Evolutionary conservation across 2,888 invertebrate genomes (phyloP).

Genomic region (Drosophila macrospina): DNA sequence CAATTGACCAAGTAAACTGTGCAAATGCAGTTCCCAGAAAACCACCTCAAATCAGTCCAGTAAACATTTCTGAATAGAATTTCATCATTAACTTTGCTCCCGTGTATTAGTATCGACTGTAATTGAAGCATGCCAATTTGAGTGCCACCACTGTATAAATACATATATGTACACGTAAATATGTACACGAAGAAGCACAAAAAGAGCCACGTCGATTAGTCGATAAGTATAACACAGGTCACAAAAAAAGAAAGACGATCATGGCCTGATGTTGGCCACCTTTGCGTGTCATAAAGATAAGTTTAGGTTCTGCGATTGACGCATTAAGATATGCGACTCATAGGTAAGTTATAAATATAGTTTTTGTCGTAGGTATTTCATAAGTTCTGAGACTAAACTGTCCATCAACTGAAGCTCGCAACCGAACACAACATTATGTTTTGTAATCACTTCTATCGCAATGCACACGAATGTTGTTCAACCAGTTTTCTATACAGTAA

Average conservation of each 20-base stretch:
- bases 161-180: background rate
- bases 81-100: background rate
- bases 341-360: slow-evolving; percentile 6
- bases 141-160: background rate
- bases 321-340: slow-evolving; percentile 10
- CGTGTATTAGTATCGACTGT: too few relatives aligned
- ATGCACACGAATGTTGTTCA: slow-evolving; percentile 24
- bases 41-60: background rate
- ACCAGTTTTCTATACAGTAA: slow-evolving; percentile 30
- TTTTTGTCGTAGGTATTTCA: slow-evolving; percentile 2
- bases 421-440: slow-evolving; percentile 5
- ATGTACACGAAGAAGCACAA: background rate
- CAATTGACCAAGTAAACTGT: slow-evolving; percentile 2
- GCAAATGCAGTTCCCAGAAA: slow-evolving; percentile 7
- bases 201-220: slow-evolving; percentile 26
- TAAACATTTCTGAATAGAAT: background rate
- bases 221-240: slow-evolving; percentile 37
- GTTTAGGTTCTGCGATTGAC: slow-evolving; percentile 20
- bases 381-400: background rate
- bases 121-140: too few relatives aligned
- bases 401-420: slow-evolving; percentile 8
- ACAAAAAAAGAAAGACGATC: slow-evolving; percentile 44
- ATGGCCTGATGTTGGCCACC: slow-evolving; percentile 18
- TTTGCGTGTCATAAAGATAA: slow-evolving; percentile 49
- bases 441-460: slow-evolving; percentile 33